Evolutionary conservation across 1,140 invertebrate genomes (phyloP).

Genomic region (Nephila pilipes): DNA sequence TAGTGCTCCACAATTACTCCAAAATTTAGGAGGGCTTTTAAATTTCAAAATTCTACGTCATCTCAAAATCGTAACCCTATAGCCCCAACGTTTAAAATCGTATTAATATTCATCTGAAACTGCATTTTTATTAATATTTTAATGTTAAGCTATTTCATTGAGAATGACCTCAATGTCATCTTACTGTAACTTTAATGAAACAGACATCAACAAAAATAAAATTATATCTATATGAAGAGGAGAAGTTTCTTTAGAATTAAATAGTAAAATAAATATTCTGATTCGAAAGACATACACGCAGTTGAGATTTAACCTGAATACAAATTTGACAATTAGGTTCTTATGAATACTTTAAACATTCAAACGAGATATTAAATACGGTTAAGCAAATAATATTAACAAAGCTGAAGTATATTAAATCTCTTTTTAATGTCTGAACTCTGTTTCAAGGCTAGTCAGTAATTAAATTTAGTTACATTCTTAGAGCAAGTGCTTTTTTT

Average conservation of each 20-base stretch:
- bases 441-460: neutral
- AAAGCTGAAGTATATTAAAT: slow-evolving; percentile 26
- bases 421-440: slow-evolving; percentile 25
- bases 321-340: slow-evolving; percentile 58
- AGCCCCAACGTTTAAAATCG: neutral
- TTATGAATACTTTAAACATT: slow-evolving; percentile 55
- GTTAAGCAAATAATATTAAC: slow-evolving; percentile 36
- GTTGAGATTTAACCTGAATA: slow-evolving; percentile 24
- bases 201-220: neutral
- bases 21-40: too few species aligned
- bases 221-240: neutral
- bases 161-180: neutral
- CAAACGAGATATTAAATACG: slow-evolving; percentile 61
- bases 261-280: slow-evolving; percentile 41
- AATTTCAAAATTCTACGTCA: too few species aligned
- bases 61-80: too few species aligned
- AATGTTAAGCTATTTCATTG: neutral
- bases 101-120: neutral
- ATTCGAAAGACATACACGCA: slow-evolving; percentile 49
- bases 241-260: neutral
- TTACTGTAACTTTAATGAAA: too few species aligned
- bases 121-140: neutral
- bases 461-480: slow-evolving; percentile 26
- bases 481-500: neutral
- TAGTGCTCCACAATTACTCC: too few species aligned